phyloP scores from a whole-genome alignment of 2,797 vertebrate species.

The Syncerus caffer region DNA sequence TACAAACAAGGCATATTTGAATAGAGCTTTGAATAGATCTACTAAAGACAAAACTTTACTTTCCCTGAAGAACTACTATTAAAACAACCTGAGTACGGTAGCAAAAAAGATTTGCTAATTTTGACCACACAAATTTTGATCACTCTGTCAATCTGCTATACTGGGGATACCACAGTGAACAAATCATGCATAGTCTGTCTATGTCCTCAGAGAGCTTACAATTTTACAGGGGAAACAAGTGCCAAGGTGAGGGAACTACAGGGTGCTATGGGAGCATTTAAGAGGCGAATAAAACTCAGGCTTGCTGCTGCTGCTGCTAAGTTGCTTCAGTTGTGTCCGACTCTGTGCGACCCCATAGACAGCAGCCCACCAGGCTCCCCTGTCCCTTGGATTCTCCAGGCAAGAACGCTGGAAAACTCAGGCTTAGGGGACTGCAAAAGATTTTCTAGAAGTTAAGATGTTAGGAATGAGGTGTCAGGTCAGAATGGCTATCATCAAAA shows the following conservation, averaged over 20 bases:
- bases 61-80: background rate
- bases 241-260: background rate
- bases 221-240: background rate
- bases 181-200: background rate
- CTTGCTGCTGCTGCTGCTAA: background rate
- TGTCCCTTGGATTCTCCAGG: no score
- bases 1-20: background rate
- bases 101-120: background rate
- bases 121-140: slow-evolving; percentile 5
- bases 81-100: background rate
- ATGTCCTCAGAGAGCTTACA: background rate
- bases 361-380: no score
- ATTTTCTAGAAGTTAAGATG: background rate
- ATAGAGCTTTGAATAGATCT: background rate
- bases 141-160: background rate
- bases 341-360: no score
- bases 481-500: background rate
- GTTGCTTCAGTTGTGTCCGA: no score
- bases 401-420: background rate
- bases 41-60: background rate
- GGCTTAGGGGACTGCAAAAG: background rate
- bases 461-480: background rate
- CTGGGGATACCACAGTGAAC: background rate
- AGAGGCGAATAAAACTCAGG: background rate
- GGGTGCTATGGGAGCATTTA: background rate